Conservation (phyloP, 2,797 vertebrate genomes). For the Sardinella longiceps region DNA sequence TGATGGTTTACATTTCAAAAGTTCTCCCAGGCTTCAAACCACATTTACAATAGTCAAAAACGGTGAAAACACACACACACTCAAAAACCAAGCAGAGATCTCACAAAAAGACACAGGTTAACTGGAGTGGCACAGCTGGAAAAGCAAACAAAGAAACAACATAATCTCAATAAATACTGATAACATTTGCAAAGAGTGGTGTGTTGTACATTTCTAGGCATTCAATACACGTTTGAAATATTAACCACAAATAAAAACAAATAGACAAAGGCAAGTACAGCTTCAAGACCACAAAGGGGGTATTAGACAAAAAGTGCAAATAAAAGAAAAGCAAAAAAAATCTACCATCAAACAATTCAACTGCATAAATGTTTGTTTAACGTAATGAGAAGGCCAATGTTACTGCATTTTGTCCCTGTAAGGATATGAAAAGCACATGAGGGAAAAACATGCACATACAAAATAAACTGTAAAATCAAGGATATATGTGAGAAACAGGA, state of each 20-base stretch:
- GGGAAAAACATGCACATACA: neutral
- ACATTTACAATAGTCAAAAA: slow-evolving; percentile 1
- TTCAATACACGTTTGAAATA: neutral
- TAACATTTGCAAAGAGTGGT: slow-evolving; percentile 7
- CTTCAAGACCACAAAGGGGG: neutral
- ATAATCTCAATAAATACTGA: slow-evolving; percentile 19
- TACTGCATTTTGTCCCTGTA: slow-evolving; percentile 3
- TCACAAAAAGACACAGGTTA: slow-evolving; percentile 14
- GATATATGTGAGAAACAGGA: neutral
- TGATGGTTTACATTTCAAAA: neutral
- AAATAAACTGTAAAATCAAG: neutral
- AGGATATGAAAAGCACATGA: neutral
- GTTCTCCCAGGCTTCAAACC: slow-evolving; percentile 1
- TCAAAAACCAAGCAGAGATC: slow-evolving; percentile 13
- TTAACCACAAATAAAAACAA: neutral
- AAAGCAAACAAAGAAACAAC: neutral
- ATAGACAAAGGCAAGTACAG: neutral
- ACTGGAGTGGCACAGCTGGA: slow-evolving; percentile 13
- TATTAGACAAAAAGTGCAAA: neutral
- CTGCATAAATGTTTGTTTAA: neutral
- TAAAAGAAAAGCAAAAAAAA: neutral
- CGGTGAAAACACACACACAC: slow-evolving; percentile 10
- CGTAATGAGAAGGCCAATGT: neutral
- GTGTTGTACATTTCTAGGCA: neutral
- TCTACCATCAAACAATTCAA: neutral